phyloP scores from a whole-genome alignment of 2,113 vertebrate species.

The Ictalurus punctatus region DNA sequence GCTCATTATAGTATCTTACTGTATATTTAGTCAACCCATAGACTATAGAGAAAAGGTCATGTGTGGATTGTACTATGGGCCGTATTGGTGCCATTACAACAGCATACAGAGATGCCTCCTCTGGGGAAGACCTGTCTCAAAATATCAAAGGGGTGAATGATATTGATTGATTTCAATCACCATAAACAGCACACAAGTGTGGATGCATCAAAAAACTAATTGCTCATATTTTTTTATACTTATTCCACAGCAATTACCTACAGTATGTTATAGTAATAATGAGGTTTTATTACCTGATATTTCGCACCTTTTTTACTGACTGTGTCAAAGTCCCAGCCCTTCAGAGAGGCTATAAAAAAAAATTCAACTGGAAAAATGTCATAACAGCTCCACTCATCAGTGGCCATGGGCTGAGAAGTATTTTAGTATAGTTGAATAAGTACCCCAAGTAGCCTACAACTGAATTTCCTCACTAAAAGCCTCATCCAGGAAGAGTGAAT shows the following conservation, averaged over 20 bases:
- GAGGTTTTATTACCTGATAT: slow-evolving; percentile 30
- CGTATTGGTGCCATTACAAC: not conserved
- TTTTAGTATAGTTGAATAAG: not conserved
- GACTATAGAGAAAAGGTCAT: not conserved
- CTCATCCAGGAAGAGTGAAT: not conserved
- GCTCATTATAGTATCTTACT: not conserved
- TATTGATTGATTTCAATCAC: not conserved
- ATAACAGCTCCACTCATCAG: not conserved
- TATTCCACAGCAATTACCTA: not conserved
- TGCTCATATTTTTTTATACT: slow-evolving; percentile 1
- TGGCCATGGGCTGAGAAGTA: not conserved
- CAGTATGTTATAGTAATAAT: not conserved
- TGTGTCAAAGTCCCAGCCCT: not conserved
- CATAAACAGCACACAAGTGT: not conserved
- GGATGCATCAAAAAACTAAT: slow-evolving; percentile 9
- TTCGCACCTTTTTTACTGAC: not conserved
- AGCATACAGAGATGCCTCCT: not conserved
- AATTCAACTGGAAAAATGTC: not conserved
- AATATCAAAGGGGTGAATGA: not conserved
- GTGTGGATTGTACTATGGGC: not conserved
- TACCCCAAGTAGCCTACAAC: not conserved
- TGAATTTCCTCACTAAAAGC: not conserved
- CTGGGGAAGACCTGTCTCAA: not conserved
- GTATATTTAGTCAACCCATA: not conserved
- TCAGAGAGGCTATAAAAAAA: slow-evolving; percentile 10